Base-by-base conservation (phyloP, 2,888 invertebrate species). In the Azorinus chamasolen region DNA sequence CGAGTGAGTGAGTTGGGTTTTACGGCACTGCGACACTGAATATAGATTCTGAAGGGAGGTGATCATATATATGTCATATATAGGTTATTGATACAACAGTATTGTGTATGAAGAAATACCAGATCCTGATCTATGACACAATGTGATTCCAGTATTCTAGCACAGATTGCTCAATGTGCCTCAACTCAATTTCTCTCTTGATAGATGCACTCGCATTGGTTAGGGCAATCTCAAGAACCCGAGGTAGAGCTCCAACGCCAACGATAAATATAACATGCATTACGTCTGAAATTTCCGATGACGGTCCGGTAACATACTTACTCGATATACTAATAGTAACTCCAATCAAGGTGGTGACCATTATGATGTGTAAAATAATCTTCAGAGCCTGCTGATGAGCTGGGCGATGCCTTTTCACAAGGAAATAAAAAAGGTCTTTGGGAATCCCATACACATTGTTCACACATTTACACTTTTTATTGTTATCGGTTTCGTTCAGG, bases 191-290 rank as follows among this genome's bases (percentile, higher is more conserved):
- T 51, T 79, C 73, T 20, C 48, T 39, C 10, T 37, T 41, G 6
- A 70, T 41, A 10, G 45, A 25, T 22, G 59, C 65, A 55, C 53
- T 61, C 18, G 65, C 41, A 24, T 64, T 50, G 4, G 46, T 39
- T 41, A 79, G 8, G 1, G 59, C 54, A 41, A 69, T 45, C 22
- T 73, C 68, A 4, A 74, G 39, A n/a, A 79, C 53, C 14, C 65
- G 22, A 8, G 78, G 78, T 18, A 79, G 24, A 24, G 73, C 73
- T n/a, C 78, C 78, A 18, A 79, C 48, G 14, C 46, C 45, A 14
- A 73, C 73, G 3, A 79, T 70, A 32, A 79, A 79, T 14, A 79
- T 37, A 50, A 79, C 73, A 50, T 79, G 78, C 78, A 79, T 79
- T 6, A 79, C 78, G 22, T 79, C 78, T 5, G 78, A 73, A 12